phyloP scores from a whole-genome alignment of 2,797 vertebrate genomes.

The Coracias cyanogaster region DNA sequence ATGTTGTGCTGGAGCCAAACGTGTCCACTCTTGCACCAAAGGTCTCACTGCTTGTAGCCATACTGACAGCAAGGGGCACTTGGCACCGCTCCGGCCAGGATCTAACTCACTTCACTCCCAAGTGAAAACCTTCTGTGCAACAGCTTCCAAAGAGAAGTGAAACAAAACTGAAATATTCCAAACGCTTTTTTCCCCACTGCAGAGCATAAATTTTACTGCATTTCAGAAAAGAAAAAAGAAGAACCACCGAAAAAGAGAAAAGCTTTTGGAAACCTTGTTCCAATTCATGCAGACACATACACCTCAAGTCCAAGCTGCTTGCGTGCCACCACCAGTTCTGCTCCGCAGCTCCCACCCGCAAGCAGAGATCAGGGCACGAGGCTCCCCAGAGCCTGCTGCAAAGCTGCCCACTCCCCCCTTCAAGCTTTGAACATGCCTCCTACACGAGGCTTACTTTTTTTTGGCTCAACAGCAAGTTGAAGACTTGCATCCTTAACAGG shows the following conservation, averaged over 20 bases:
- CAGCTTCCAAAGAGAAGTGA: not conserved
- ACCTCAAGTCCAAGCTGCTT: not conserved
- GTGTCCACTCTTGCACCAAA: not conserved
- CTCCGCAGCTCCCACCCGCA: not conserved
- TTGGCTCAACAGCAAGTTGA: not conserved
- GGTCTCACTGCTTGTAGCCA: not conserved
- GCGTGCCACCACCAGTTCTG: not conserved
- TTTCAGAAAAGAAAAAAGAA: not conserved
- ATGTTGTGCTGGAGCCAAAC: not conserved
- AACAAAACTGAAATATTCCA: not conserved
- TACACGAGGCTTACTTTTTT: not conserved
- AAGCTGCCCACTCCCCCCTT: not conserved
- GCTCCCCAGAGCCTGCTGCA: not conserved
- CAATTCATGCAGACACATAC: not conserved
- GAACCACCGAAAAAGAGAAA: fast-evolving
- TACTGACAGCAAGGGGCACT: not conserved
- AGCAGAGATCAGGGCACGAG: not conserved
- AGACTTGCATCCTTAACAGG: not conserved
- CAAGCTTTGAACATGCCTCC: not conserved
- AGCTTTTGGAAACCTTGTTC: not conserved
- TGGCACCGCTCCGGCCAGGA: not conserved
- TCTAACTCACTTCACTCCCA: not conserved
- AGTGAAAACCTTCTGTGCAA: not conserved
- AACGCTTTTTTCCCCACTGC: not conserved
- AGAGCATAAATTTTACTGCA: not conserved